Evolutionary conservation across 2,888 invertebrate genomes (phyloP), one percentile per base, ranked within the genome.

Genomic region (Cheilosia vulpina): DNA sequence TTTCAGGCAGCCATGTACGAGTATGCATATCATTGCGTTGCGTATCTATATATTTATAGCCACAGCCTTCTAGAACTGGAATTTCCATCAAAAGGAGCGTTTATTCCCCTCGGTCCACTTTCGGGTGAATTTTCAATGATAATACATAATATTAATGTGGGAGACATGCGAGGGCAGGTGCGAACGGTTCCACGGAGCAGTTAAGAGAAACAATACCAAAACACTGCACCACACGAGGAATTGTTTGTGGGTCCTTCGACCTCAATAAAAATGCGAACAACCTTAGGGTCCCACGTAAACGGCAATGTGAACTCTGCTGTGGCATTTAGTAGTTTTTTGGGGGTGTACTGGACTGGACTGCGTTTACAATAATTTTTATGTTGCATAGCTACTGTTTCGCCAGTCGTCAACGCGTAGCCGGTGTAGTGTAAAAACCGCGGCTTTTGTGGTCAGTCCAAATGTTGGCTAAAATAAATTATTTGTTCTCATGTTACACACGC

Each of bases 101-200:
- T 27, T 43, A n/a, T 78, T 68, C 79, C 83, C 79, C 83, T 79
- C 57, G 47, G 72, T 66, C 55, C 60, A 60, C 58, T 71, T 53
- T 72, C 50, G 57, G 41, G 47, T 17, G 65, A 55, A 38, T 19
- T 17, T 66, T 43, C 41, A 66, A 52, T 76, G 58, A 66, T 66
- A 63, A 76, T 68, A 65, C 55, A 55, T 58, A 62, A 69, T 60
- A 55, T 55, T 50, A 43, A 68, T 57, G 82, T 83, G 82, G 82
- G 82, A 83, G 82, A 78, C 78, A 62, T 58, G 41, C 62, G 24
- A 38, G 41, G 55, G 79, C 83, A 83, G 83, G 83, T 83, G 83
- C 73, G 73, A 83, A 83, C 52, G 63, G 66, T 73, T 68, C 43
- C 78, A 72, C 52, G 77, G 31, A 31, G 21, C 53, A 41, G 50